These are phyloP conservation scores for Beroe forskalii DNA, from an alignment of 37 sponge, comb jelly and placozoan species.

Conservation along the genomic window DNA sequence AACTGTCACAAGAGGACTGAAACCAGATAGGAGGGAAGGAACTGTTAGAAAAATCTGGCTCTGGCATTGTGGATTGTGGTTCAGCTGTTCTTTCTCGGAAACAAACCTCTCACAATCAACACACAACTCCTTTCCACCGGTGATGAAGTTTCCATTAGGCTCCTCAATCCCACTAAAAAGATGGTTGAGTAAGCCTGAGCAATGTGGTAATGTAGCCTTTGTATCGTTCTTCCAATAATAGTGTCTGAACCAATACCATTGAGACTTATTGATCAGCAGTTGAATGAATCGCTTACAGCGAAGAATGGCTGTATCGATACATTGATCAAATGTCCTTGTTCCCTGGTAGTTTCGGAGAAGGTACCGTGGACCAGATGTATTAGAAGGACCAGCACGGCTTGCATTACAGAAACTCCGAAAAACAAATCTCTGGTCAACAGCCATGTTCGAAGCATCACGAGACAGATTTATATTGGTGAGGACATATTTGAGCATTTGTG, in stretches of 20 bases:
- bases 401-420: background rate
- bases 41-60: background rate
- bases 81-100: background rate
- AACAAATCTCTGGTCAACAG: constrained; percentile 1
- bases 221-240: background rate
- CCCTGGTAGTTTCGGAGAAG: background rate
- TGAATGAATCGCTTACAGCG: background rate
- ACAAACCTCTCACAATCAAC: background rate
- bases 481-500: background rate
- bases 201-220: background rate
- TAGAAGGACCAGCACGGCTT: background rate
- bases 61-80: background rate
- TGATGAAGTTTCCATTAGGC: background rate
- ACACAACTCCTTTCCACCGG: background rate
- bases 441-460: background rate
- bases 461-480: background rate
- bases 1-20: background rate
- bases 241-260: background rate
- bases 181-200: background rate
- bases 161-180: background rate
- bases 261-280: background rate
- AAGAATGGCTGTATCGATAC: background rate
- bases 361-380: background rate
- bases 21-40: background rate
- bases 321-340: background rate